These are phyloP conservation scores for Netelia virgata DNA, from an alignment of 2,888 invertebrate genomes.

Conservation along the genomic window DNA sequence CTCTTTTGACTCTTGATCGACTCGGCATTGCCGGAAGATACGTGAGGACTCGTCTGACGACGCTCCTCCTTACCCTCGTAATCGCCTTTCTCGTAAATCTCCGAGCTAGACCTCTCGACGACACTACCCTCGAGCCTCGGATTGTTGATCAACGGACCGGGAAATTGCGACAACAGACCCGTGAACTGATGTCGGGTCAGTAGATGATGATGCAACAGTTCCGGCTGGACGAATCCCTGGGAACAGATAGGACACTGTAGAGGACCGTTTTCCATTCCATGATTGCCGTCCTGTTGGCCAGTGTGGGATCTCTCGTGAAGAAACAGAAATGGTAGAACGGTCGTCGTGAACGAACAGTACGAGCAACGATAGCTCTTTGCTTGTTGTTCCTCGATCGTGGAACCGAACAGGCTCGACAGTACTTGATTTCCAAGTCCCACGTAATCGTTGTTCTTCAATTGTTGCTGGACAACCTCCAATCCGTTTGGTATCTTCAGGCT, in stretches of 20 bases:
- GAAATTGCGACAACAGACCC: constrained; percentile 79
- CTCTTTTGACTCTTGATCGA: constrained; percentile 86
- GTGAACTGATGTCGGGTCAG: constrained; percentile 87
- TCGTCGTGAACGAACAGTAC: constrained; percentile 95
- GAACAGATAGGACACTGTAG: constrained; percentile 88
- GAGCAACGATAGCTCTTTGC: constrained; percentile 95
- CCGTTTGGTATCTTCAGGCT: constrained; percentile 88
- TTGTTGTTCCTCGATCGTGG: constrained; percentile 84
- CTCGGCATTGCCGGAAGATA: constrained; percentile 75
- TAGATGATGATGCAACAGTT: constrained; percentile 88
- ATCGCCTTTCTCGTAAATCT: constrained; percentile 77
- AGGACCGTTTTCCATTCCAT: constrained; percentile 78
- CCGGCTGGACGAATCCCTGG: constrained; percentile 87
- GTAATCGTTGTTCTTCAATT: constrained; percentile 73
- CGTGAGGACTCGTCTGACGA: constrained; percentile 80
- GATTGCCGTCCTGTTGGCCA: constrained; percentile 83
- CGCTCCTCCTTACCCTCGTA: constrained; percentile 83
- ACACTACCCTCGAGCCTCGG: constrained; percentile 65
- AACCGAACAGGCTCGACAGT: constrained; percentile 86
- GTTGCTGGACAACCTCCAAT: constrained; percentile 79
- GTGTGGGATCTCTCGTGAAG: constrained; percentile 96
- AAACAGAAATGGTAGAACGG: constrained; percentile 95
- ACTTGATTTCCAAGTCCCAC: constrained; percentile 85
- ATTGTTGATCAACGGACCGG: constrained; percentile 74
- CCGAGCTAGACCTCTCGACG: constrained; percentile 73